Evolutionary conservation across 2,113 vertebrate species (phyloP).

Genomic region (Glaucidium brasilianum): DNA sequence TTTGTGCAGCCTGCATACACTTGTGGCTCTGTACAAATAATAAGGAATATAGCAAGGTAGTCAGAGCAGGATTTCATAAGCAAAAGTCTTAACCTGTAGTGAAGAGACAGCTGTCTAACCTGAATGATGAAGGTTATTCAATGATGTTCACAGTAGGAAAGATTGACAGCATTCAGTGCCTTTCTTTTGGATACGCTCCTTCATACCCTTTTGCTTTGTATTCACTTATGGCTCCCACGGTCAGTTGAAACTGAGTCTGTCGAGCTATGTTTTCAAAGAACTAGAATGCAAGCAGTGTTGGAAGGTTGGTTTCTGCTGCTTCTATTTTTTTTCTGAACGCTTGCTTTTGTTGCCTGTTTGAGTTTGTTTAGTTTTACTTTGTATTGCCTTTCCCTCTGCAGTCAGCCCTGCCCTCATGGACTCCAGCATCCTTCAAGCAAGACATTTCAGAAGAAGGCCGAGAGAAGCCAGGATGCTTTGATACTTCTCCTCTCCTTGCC

Average conservation of each 20-base stretch:
- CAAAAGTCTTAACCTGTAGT: background rate
- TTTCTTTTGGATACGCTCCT: background rate
- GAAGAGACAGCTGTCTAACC: background rate
- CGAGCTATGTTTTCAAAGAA: background rate
- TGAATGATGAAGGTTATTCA: background rate
- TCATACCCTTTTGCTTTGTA: background rate
- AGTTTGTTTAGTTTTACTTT: constrained; percentile 76
- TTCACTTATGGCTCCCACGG: background rate
- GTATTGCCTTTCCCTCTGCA: constrained; percentile 77
- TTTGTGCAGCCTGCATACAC: background rate
- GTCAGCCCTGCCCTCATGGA: constrained; percentile 62
- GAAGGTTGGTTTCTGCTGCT: constrained; percentile 3
- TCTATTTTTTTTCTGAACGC: background rate
- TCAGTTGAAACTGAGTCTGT: background rate
- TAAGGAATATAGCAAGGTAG: background rate
- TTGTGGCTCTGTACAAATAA: background rate
- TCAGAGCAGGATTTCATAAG: constrained; percentile 1
- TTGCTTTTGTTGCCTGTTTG: constrained; percentile 1
- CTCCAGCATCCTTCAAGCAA: constrained; percentile 73
- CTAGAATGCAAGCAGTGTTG: background rate
- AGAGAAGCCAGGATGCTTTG: constrained; percentile 59
- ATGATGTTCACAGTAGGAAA: background rate
- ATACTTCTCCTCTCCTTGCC: constrained; percentile 60
- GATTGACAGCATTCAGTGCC: background rate
- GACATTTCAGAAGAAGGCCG: constrained; percentile 62